Conservation (phyloP, 2,113 vertebrate species). For the Upupa epops region DNA sequence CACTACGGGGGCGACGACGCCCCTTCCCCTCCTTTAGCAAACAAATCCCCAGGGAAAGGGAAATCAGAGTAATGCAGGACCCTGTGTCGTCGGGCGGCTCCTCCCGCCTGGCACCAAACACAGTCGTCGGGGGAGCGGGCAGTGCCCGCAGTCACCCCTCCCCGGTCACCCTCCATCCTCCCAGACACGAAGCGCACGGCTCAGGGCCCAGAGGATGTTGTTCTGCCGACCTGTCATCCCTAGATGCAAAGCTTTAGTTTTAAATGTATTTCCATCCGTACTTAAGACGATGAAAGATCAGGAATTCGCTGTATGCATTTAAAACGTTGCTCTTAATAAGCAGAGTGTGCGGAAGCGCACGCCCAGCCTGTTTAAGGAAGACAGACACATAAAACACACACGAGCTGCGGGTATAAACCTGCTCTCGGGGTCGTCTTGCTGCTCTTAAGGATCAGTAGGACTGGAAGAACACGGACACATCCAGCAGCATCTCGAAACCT, state of each 20-base stretch:
- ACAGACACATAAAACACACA: constrained; percentile 42
- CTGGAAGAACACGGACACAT: background rate
- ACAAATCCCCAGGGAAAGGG: background rate
- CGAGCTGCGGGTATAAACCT: constrained; percentile 41
- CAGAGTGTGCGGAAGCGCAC: constrained; percentile 56
- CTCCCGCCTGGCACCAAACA: background rate
- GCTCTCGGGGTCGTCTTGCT: background rate
- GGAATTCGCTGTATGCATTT: constrained; percentile 57
- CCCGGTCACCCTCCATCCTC: background rate
- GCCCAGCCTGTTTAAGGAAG: constrained; percentile 49
- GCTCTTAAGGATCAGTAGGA: background rate
- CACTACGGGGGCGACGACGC: too few relatives aligned
- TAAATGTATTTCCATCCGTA: constrained; percentile 5
- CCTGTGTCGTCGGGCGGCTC: background rate
- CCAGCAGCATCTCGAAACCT: background rate
- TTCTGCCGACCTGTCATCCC: background rate
- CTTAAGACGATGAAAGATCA: constrained; percentile 64
- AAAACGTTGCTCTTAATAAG: constrained; percentile 58
- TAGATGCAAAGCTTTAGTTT: background rate
- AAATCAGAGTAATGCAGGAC: background rate
- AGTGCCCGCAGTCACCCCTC: background rate
- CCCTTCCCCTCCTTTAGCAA: background rate
- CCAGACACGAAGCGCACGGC: background rate
- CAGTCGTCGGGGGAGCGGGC: background rate
- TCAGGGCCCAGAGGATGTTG: background rate